These are phyloP conservation scores for Labeo rohita DNA, from an alignment of 2,113 vertebrate species.

Conservation along the genomic window DNA sequence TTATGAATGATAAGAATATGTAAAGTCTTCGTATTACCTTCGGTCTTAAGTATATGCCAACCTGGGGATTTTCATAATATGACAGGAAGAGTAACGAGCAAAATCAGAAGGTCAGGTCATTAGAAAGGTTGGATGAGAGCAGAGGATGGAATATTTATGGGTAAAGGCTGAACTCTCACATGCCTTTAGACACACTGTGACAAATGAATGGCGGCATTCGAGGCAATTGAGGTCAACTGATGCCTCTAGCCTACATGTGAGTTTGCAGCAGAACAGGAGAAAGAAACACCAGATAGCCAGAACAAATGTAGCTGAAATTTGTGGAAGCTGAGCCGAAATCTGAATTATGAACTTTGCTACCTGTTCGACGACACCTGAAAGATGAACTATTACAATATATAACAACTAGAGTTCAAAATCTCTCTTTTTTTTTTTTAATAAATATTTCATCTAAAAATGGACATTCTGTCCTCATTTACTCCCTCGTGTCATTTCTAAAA, in stretches of 20 bases:
- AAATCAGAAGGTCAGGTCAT: slow-evolving; percentile 23
- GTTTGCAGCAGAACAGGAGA: not conserved
- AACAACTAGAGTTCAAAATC: not conserved
- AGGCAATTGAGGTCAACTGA: slow-evolving; percentile 27
- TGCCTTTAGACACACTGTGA: not conserved
- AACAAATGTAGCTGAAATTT: not conserved
- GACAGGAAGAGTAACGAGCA: slow-evolving; percentile 16
- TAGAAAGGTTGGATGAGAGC: not conserved
- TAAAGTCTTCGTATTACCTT: slow-evolving; percentile 32
- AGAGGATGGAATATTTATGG: slow-evolving; percentile 26
- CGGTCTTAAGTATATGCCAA: slow-evolving; percentile 15
- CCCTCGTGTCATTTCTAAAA: not conserved
- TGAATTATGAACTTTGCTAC: not conserved
- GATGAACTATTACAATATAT: not conserved
- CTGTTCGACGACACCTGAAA: not conserved
- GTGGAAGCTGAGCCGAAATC: not conserved
- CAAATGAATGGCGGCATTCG: slow-evolving; percentile 2
- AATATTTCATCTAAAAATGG: not conserved
- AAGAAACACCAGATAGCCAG: not conserved
- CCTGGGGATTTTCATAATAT: slow-evolving; percentile 10
- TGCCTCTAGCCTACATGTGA: not conserved
- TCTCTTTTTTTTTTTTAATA: too few relatives aligned
- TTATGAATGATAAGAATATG: not conserved
- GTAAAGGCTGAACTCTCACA: not conserved
- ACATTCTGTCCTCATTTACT: not conserved